Base-by-base conservation (phyloP, 2,888 invertebrate species). In the Sesamia inferens region DNA sequence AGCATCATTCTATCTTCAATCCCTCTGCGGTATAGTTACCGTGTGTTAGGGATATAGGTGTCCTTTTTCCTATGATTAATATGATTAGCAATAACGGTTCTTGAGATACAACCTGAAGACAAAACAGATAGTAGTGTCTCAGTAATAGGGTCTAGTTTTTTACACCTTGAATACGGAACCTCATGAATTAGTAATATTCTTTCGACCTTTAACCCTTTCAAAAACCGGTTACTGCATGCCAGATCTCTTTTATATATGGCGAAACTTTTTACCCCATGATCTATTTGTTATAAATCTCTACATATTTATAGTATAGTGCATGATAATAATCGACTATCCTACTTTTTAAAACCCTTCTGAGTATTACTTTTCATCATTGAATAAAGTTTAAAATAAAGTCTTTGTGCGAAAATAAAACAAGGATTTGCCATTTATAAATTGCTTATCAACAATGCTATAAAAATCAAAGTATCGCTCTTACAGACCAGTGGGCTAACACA, bases 231-330 rank as follows among this genome's bases (percentile, higher is more conserved):
- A 31, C 31, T 51, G 76, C 76, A 76, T 67, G 48, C 47, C 6
- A 42, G 47, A 31, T 31, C 31, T 31, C 31, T 31, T 31, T 31
- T 31, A 31, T 31, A 31, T 31, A 31, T 31, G 31, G 31, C 3
- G n/a, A 8, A 54, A 19, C 11, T 54, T 63, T 14, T 63, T 14
- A 22, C 10, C 16, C 22, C 16, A 74, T 51, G 13, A 44, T 14
- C 51, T 5, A 61, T n/a, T 19, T 14, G 16, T 13, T 6, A 19
- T 39, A 51, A 42, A 24, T 6, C 16, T 14, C 19, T 54, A 31
- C 51, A 7, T 24, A 24, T 64, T n/a, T 24, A 31, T n/a, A n/a
- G 39, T 39, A 39, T 44, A 39, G 14, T 74, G 74, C 76, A 74
- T 74, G 77, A 16, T 16, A 48, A 57, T 47, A 14, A 11, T n/a